Base-by-base conservation (phyloP, 2,113 vertebrate species). In the Tenebrosternarchus preto region DNA sequence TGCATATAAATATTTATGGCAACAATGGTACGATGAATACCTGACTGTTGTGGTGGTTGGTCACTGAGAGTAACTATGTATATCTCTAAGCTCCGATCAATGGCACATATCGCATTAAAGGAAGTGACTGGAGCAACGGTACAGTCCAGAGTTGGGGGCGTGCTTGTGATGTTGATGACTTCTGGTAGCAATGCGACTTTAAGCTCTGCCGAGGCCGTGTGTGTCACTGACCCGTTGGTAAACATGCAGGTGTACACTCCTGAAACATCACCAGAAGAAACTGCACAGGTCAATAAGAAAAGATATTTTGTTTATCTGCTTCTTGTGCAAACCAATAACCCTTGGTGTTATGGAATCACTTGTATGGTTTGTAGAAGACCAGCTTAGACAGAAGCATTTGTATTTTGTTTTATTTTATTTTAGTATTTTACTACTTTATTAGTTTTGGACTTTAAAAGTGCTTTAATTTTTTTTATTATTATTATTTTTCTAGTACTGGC, bases 161-260 rank as follows among this genome's bases (percentile, higher is more conserved):
- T 0, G 0, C 15, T 77, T 0, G 0, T 29, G 64, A 92, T 1
- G 6, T 12, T 36, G 69, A 93, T 86, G 0, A 0, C 1, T 19
- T 92, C 90, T 16, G 92, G 93, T 12, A 91, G 85, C 1, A 88
- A 78, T 0, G 88, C 86, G 24, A 93, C 88, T 0, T 0, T 1
- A 29, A 93, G 0, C 0, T 5, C 0, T 43, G 76, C 1, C 9
- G 6, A 75, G 59, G 89, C 90, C 31, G 22, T 80, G 64, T 92
- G 87, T 6, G 70, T 84, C 53, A 92, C 19, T 17, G 87, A 76
- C 0, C 88, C 88, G 0, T 0, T 24, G 0, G 43, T 86, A 71
- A 93, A 91, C 33, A 82, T 77, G 73, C 92, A 93, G 73, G 79
- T 83, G 5, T 91, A 92, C 1, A 0, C 77, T 16, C 92, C 92